phyloP scores from a whole-genome alignment of 2,113 vertebrate species.

The Fregata magnificens region DNA sequence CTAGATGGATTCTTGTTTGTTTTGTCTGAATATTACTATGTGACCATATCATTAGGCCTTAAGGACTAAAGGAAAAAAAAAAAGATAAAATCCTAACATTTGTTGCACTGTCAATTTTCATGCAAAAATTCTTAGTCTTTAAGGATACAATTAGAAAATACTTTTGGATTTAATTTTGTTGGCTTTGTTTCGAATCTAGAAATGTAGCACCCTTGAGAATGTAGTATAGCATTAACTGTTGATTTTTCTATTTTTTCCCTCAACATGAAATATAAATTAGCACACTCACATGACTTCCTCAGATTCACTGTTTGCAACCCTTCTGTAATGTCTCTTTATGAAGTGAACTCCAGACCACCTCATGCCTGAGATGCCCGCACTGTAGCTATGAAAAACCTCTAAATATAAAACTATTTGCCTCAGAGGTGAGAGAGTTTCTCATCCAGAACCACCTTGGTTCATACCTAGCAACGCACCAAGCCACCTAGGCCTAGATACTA shows the following conservation, averaged over 20 bases:
- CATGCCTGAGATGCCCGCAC: not conserved
- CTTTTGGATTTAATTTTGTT: not conserved
- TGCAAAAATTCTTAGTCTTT: not conserved
- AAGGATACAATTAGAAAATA: not conserved
- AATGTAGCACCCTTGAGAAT: not conserved
- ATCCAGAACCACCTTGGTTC: not conserved
- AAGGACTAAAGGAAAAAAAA: not conserved
- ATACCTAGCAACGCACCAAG: fast-evolving
- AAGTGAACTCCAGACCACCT: not conserved
- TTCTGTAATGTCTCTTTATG: not conserved
- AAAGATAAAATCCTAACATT: not conserved
- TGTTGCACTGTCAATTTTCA: not conserved
- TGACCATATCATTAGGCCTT: not conserved
- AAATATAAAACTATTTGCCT: not conserved
- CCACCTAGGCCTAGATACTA: not conserved
- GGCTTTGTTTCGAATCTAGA: not conserved
- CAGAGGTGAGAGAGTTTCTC: not conserved
- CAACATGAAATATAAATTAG: not conserved
- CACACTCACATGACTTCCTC: not conserved
- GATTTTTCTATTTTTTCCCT: not conserved
- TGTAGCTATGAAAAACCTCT: not conserved
- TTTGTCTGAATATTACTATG: not conserved
- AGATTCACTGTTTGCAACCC: not conserved
- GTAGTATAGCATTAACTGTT: not conserved
- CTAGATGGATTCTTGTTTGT: not conserved